These are phyloP conservation scores for Strix aluco DNA, from an alignment of 2,113 vertebrate genomes.

Conservation along the genomic window DNA sequence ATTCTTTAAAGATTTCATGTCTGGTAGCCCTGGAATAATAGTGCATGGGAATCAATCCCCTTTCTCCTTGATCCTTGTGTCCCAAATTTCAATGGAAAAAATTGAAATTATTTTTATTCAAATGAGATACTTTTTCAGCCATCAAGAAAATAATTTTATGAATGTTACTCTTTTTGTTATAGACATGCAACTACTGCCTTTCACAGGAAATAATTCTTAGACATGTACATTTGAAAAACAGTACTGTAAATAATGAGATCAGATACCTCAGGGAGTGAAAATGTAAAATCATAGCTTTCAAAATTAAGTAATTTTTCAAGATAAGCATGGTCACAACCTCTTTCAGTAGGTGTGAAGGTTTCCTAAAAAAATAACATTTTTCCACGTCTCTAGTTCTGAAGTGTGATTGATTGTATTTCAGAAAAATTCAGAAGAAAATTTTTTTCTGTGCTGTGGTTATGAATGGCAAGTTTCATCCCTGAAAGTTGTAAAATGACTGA, in stretches of 20 bases:
- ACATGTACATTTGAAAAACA: background rate
- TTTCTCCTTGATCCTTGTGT: background rate
- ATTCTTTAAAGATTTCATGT: background rate
- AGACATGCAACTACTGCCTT: background rate
- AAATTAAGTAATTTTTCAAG: background rate
- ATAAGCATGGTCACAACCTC: background rate
- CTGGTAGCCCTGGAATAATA: background rate
- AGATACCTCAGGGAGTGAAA: background rate
- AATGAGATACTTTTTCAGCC: background rate
- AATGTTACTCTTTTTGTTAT: background rate
- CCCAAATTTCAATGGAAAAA: background rate
- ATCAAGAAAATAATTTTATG: background rate
- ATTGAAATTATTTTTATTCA: background rate
- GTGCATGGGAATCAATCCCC: background rate
- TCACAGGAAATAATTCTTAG: background rate
- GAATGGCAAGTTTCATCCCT: conserved; percentile 9
- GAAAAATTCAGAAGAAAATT: background rate
- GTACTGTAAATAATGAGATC: background rate
- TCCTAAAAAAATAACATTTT: conserved; percentile 27
- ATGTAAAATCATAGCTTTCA: background rate
- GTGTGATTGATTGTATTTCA: background rate
- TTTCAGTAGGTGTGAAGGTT: background rate
- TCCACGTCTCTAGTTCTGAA: background rate
- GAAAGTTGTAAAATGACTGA: background rate
- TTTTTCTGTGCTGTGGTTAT: background rate